These are phyloP conservation scores for Ramphastos sulfuratus DNA, from an alignment of 2,113 vertebrate genomes.

Conservation along the genomic window DNA sequence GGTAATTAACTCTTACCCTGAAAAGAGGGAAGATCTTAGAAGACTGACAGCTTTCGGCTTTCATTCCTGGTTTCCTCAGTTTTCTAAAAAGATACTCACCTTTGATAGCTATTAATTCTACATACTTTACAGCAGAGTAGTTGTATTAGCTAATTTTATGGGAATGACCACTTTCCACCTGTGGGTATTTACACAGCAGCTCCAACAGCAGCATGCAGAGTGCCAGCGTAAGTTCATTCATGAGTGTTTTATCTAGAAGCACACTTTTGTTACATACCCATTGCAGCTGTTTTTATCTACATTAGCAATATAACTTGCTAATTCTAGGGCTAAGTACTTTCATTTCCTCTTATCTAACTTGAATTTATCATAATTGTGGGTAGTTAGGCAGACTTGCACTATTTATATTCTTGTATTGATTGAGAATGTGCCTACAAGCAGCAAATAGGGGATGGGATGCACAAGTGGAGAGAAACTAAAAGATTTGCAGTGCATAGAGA, in stretches of 20 bases:
- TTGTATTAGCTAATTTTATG: not conserved
- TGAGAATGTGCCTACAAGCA: not conserved
- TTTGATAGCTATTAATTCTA: not conserved
- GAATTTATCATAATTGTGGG: not conserved
- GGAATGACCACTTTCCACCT: not conserved
- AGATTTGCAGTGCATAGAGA: not conserved
- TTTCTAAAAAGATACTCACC: not conserved
- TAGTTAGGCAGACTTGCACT: not conserved
- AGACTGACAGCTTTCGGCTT: not conserved
- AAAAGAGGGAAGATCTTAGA: not conserved
- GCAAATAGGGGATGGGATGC: not conserved
- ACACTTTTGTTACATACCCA: not conserved
- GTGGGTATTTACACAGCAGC: not conserved
- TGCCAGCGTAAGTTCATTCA: not conserved
- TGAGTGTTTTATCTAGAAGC: not conserved
- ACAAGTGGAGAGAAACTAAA: not conserved
- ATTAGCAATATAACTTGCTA: not conserved
- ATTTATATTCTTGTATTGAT: not conserved
- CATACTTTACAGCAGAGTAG: not conserved
- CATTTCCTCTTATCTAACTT: not conserved
- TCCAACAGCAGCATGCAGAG: not conserved
- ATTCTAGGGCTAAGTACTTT: not conserved
- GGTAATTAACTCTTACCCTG: not conserved
- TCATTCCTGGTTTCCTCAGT: not conserved
- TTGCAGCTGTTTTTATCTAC: not conserved